Evolutionary conservation across 2,888 invertebrate genomes (phyloP).

Genomic region (Euclidia mi): DNA sequence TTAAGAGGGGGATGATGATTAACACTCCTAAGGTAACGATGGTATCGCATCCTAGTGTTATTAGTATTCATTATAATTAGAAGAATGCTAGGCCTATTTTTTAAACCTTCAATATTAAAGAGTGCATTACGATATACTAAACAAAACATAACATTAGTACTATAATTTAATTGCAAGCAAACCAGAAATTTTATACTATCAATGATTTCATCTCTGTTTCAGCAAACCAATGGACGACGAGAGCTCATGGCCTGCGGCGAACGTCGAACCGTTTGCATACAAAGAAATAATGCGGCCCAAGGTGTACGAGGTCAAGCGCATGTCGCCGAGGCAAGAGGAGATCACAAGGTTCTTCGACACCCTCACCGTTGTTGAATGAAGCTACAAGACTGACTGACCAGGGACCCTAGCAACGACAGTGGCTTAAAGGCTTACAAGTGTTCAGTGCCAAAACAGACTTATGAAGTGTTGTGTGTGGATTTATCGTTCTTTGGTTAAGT

Average conservation of each 20-base stretch:
- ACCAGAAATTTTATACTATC: neutral
- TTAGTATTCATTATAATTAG: too few species aligned
- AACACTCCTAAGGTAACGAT: too few species aligned
- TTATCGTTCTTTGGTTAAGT: too few species aligned
- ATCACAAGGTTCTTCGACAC: slow-evolving; percentile 69
- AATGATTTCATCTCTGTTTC: slow-evolving; percentile 43
- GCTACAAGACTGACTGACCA: slow-evolving; percentile 7
- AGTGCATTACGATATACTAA: too few species aligned
- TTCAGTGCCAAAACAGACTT: neutral
- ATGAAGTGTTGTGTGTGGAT: too few species aligned
- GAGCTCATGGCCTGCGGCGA: slow-evolving; percentile 63
- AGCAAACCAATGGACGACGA: slow-evolving; percentile 69
- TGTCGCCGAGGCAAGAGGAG: slow-evolving; percentile 58
- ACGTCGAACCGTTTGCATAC: slow-evolving; percentile 48
- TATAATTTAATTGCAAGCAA: too few species aligned
- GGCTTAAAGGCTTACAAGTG: neutral
- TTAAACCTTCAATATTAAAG: too few species aligned
- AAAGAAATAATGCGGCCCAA: slow-evolving; percentile 64
- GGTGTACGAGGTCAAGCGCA: slow-evolving; percentile 39
- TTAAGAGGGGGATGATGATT: too few species aligned
- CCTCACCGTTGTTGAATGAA: slow-evolving; percentile 24
- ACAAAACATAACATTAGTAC: too few species aligned
- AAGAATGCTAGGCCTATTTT: too few species aligned
- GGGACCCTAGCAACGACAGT: neutral
- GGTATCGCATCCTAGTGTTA: too few species aligned